Conservation (phyloP, 2,113 vertebrate genomes). For the Raja brachyura region DNA sequence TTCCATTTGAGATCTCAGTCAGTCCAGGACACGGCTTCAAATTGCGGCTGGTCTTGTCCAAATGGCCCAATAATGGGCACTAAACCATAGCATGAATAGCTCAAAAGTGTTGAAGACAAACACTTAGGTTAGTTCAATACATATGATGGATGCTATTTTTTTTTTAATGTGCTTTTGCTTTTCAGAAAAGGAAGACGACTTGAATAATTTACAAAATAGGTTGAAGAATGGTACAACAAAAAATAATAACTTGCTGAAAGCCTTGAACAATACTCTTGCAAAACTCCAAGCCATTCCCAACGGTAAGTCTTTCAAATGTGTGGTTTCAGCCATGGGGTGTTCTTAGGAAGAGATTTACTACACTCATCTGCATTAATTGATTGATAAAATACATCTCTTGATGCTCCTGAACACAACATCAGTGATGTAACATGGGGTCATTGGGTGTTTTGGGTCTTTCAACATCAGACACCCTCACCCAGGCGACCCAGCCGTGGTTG, state of each 20-base stretch:
- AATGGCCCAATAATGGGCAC: neutral
- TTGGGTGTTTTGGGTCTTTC: no score
- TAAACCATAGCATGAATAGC: neutral
- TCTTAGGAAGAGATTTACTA: neutral
- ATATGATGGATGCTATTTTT: neutral
- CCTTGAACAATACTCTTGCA: conserved; percentile 76
- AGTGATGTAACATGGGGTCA: no score
- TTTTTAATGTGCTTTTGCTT: neutral
- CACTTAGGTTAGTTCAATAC: neutral
- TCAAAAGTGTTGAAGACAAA: neutral
- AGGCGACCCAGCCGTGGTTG: no score
- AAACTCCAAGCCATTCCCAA: conserved; percentile 77
- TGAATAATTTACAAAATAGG: conserved; percentile 64
- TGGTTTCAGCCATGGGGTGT: neutral
- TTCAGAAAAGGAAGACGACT: conserved; percentile 64
- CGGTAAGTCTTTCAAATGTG: conserved; percentile 57
- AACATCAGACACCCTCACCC: no score
- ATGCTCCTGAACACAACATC: no score
- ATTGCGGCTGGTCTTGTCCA: neutral
- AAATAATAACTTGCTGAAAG: conserved; percentile 68
- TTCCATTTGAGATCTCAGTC: neutral
- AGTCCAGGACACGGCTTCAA: neutral
- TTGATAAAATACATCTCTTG: no score
- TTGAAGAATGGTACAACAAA: conserved; percentile 70
- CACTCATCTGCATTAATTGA: neutral